phyloP scores from a whole-genome alignment of 2,888 invertebrate species.

The Meteorus cinctellus region DNA sequence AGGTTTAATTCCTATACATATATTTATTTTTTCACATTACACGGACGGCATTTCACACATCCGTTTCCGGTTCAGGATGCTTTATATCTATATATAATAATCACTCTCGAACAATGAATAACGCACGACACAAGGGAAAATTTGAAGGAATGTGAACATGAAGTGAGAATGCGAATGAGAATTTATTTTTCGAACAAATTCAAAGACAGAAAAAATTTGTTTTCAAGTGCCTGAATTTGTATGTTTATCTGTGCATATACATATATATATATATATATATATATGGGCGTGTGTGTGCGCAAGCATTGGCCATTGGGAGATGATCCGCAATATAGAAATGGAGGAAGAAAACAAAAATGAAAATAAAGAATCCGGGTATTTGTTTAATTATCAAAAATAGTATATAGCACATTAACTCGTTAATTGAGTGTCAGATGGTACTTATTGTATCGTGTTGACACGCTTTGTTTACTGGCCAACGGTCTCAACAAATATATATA shows the following conservation, averaged over 20 bases:
- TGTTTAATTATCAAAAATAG: constrained; percentile 70
- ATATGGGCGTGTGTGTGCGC: background rate
- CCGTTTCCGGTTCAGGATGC: constrained; percentile 70
- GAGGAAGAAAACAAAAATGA: constrained; percentile 45
- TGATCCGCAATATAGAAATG: constrained; percentile 23
- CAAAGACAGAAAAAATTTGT: too few relatives aligned
- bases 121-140: constrained; percentile 59
- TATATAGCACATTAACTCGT: constrained; percentile 72
- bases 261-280: too few relatives aligned
- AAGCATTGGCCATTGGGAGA: background rate
- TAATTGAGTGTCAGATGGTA: constrained; percentile 73
- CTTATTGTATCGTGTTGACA: constrained; percentile 70
- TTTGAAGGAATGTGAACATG: constrained; percentile 24
- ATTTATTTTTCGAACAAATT: background rate
- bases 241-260: too few relatives aligned
- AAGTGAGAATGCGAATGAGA: background rate
- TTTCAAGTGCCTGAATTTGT: too few relatives aligned
- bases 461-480: constrained; percentile 65
- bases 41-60: constrained; percentile 69
- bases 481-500: constrained; percentile 43
- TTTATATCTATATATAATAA: constrained; percentile 60
- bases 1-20: background rate
- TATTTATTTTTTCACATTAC: constrained; percentile 57
- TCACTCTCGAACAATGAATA: constrained; percentile 53
- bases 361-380: constrained; percentile 61